Evolutionary conservation across 2,113 vertebrate species (phyloP).

Genomic region (Micronisus gabar): DNA sequence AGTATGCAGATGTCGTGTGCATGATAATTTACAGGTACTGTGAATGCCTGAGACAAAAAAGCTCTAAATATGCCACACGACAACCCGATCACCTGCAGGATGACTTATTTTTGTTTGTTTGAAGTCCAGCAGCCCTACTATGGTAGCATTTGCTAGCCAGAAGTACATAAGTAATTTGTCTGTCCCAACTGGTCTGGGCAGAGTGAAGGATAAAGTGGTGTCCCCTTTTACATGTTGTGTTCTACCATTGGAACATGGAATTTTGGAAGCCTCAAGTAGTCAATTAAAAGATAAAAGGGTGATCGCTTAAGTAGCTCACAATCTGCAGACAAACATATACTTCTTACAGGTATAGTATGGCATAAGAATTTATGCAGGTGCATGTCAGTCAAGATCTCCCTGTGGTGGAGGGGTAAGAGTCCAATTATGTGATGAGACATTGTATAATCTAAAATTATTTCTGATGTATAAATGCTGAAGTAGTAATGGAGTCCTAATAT

Average conservation of each 20-base stretch:
- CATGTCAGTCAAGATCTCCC: not conserved
- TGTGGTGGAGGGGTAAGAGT: not conserved
- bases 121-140: not conserved
- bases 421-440: not conserved
- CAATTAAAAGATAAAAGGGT: not conserved
- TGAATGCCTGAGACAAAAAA: not conserved
- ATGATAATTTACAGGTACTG: not conserved
- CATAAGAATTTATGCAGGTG: not conserved
- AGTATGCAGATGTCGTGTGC: not conserved
- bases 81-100: not conserved
- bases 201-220: not conserved
- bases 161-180: not conserved
- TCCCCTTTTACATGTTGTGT: not conserved
- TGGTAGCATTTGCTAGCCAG: not conserved
- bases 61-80: not conserved
- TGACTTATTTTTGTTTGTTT: not conserved
- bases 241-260: not conserved
- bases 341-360: not conserved
- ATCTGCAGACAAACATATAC: not conserved
- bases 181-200: not conserved
- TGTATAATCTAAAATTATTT: not conserved
- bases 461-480: not conserved
- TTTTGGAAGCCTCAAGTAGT: not conserved
- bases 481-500: not conserved
- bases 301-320: not conserved